Conservation (phyloP, 2,797 vertebrate genomes). For the Chelmon rostratus region DNA sequence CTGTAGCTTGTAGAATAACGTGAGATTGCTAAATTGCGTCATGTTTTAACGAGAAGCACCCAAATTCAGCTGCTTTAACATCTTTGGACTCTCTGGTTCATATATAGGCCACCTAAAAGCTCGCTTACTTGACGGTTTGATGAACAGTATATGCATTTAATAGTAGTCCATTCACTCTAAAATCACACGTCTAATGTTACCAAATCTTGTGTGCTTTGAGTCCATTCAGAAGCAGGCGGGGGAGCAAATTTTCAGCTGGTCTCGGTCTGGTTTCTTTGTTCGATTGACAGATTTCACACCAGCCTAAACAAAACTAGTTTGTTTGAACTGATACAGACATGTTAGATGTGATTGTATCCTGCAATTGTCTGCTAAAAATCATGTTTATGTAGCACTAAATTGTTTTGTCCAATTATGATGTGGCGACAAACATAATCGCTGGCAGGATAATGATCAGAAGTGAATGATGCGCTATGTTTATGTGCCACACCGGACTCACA, state of each 20-base stretch:
- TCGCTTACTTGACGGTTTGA: background rate
- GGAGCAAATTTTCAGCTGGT: background rate
- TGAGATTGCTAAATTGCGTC: background rate
- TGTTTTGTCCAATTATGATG: background rate
- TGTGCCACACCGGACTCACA: background rate
- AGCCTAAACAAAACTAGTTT: background rate
- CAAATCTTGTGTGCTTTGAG: background rate
- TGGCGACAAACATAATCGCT: background rate
- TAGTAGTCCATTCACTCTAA: background rate
- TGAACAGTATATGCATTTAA: background rate
- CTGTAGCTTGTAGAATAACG: too few relatives aligned
- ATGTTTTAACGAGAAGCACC: background rate
- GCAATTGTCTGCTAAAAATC: background rate
- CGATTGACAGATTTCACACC: background rate
- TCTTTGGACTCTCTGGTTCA: background rate
- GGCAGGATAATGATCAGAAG: background rate
- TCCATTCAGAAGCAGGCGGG: background rate
- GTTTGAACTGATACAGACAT: slow-evolving; percentile 4
- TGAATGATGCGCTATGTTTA: background rate
- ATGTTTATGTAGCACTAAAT: too few relatives aligned
- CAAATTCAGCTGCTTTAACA: background rate
- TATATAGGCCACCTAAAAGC: background rate
- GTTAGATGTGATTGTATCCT: background rate
- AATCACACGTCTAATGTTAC: background rate
- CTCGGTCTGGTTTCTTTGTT: background rate